Evolutionary conservation across 2,888 invertebrate genomes (phyloP).

Genomic region (Stegophylla sp.): DNA sequence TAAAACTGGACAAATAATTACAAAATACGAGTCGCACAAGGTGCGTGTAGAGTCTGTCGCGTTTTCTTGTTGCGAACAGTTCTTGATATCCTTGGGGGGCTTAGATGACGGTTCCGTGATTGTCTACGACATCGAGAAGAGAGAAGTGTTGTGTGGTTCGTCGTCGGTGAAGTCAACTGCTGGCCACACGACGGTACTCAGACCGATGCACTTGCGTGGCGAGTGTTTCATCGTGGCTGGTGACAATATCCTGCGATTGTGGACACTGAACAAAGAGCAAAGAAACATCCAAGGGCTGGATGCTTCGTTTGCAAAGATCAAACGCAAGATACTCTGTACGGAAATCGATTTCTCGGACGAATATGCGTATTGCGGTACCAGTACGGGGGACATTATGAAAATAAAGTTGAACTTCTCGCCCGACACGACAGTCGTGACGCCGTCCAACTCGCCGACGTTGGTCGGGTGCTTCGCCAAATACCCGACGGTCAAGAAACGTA

Average conservation of each 20-base stretch:
- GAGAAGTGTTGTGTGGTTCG: constrained; percentile 66
- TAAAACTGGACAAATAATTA: constrained; percentile 70
- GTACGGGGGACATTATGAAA: constrained; percentile 77
- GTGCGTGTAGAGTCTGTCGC: constrained; percentile 85
- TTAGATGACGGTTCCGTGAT: constrained; percentile 88
- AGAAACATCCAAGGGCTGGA: constrained; percentile 77
- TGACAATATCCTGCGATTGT: constrained; percentile 76
- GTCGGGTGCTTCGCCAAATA: constrained; percentile 74
- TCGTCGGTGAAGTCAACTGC: constrained; percentile 73
- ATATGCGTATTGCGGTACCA: constrained; percentile 83
- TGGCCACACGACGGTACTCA: constrained; percentile 73
- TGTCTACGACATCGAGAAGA: constrained; percentile 78
- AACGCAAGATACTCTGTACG: constrained; percentile 78
- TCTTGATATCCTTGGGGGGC: constrained; percentile 85
- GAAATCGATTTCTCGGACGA: constrained; percentile 70
- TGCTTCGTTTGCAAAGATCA: constrained; percentile 79
- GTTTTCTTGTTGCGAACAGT: constrained; percentile 82
- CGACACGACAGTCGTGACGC: constrained; percentile 66
- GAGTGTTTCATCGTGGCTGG: constrained; percentile 78
- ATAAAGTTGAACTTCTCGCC: constrained; percentile 62
- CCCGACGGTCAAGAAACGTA: constrained; percentile 63
- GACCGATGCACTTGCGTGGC: constrained; percentile 69
- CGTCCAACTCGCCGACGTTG: constrained; percentile 69
- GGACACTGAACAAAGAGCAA: constrained; percentile 76
- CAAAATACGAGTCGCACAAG: constrained; percentile 83